phyloP scores from a whole-genome alignment of 2,888 invertebrate genomes.

The Candidula unifasciata region DNA sequence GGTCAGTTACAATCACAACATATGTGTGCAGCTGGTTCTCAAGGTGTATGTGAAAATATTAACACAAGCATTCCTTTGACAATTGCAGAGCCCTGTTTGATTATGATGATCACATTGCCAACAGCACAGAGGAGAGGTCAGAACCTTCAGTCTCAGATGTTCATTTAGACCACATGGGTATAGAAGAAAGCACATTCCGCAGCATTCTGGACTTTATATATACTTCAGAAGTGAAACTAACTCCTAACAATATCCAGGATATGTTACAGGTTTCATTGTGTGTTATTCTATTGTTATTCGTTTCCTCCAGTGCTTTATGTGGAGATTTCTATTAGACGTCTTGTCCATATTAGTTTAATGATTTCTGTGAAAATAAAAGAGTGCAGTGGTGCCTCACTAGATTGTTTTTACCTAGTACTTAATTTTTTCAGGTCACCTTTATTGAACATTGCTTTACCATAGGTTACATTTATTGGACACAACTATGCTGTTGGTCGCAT shows the following conservation, averaged over 20 bases:
- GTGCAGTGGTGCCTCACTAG: background rate
- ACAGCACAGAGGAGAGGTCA: slow-evolving; percentile 12
- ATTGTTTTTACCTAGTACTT: too few relatives aligned
- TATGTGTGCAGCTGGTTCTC: too few relatives aligned
- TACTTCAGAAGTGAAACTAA: slow-evolving; percentile 66
- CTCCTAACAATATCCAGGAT: slow-evolving; percentile 70
- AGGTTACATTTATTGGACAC: too few relatives aligned
- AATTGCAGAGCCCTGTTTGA: slow-evolving; percentile 54
- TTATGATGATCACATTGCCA: slow-evolving; percentile 49
- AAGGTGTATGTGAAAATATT: too few relatives aligned
- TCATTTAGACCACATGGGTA: slow-evolving; percentile 57
- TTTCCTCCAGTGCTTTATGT: background rate
- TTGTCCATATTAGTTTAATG: background rate
- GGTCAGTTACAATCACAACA: too few relatives aligned
- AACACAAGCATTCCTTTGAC: background rate
- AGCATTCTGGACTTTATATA: slow-evolving; percentile 71
- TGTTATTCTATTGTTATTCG: background rate
- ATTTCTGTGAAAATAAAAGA: background rate
- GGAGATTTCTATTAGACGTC: background rate
- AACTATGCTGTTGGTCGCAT: too few relatives aligned
- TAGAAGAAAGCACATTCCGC: slow-evolving; percentile 63
- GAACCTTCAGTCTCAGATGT: slow-evolving; percentile 19
- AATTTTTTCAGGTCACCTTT: background rate
- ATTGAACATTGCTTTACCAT: too few relatives aligned
- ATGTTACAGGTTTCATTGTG: slow-evolving; percentile 55